Base-by-base conservation (phyloP, 2,888 invertebrate genomes). In the Eubasilissa splendida region DNA sequence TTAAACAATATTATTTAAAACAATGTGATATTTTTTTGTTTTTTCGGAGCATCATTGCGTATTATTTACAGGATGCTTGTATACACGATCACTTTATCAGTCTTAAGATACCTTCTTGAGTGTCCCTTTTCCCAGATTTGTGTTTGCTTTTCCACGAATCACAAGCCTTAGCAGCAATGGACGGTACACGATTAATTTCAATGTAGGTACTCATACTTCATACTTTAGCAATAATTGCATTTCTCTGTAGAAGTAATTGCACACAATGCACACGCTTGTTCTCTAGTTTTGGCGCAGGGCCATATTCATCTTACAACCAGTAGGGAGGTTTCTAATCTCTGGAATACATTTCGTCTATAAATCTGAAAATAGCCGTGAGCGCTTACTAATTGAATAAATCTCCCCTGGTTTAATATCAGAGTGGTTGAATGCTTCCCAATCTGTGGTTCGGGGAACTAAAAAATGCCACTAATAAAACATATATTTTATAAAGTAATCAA, bases 361-460 rank as follows among this genome's bases (percentile, higher is more conserved):
- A 82, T 82, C 80, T 70, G 11, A 65, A 78, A 76, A 68, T 70
- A 82, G 80, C 80, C 71, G 77, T 71, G 80, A 80, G 74, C 78
- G 63, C 71, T 79, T 58, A 76, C 82, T 82, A 82, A 82, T 82
- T 80, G 82, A 82, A 82, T 82, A 82, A 82, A 82, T 82, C 82
- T 80, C 68, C 82, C 22, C 71, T 74, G 54, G 68, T 79, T 79
- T 82, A 74, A 82, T 82, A 80, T 76, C 73, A 73, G 31, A 73
- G 74, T 52, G 42, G 70, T 22, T 11, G 52, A 54, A 52, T 54
- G 59, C 52, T 42, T 75, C 76, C 42, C 66, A 66, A 54, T 66
- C n/a, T 11, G 68, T 52, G 68, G n/a, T 14, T 14, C 63, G 11
- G 31, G 10, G 1, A 42, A 42, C 3, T 7, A 42, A 42, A 42